Evolutionary conservation across 2,888 invertebrate species (phyloP), one percentile per base, ranked within the genome.

Genomic region (Tetropium fuscum): DNA sequence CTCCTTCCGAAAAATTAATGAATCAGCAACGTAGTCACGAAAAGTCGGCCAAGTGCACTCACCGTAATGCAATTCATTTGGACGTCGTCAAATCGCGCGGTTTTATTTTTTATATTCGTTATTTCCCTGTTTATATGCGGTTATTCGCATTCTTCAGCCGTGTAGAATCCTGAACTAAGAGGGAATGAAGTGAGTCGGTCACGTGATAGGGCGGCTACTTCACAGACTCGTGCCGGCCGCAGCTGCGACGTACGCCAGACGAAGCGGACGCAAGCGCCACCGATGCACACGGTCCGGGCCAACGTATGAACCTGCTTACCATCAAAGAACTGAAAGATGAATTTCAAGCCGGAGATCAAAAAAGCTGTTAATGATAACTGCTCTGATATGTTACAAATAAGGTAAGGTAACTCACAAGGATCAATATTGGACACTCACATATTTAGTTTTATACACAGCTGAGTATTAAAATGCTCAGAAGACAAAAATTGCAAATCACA

Each of bases 141-240:
- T 65, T 67, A 70, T 66, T 68, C 69, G 69, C 70, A 72, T 73
- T 68, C 68, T 68, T 65, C 60, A 47, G 61, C 55, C 68, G 60
- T 68, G 70, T 68, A 66, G 60, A 61, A 64, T 55, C 60, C 53
- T 57, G 53, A 59, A 63, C 57, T 56, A 60, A 64, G 65, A 59
- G 63, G 63, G 71, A 73, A 69, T 64, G 72, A 69, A 71, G 69
- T 70, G 69, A 66, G 61, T 53, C 69, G 53, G 60, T 70, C 74
- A 74, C 74, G 73, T 74, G 73, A 73, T 64, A 72, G 74, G 74
- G 74, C 73, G 73, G 74, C 72, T 73, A 72, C 73, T 73, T 69
- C 71, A 69, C 65, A 66, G 61, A 61, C 64, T 53, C 63, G 53
- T 57, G 61, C 51, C 58, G 49, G 36, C 16, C 13, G 19, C 27